A percentile compares a stretch with the other conserved stretches of the same genome.
Evolutionary conservation across 2,797 vertebrate species (phyloP).

Genomic region (Tympanoctomys barrerae): DNA sequence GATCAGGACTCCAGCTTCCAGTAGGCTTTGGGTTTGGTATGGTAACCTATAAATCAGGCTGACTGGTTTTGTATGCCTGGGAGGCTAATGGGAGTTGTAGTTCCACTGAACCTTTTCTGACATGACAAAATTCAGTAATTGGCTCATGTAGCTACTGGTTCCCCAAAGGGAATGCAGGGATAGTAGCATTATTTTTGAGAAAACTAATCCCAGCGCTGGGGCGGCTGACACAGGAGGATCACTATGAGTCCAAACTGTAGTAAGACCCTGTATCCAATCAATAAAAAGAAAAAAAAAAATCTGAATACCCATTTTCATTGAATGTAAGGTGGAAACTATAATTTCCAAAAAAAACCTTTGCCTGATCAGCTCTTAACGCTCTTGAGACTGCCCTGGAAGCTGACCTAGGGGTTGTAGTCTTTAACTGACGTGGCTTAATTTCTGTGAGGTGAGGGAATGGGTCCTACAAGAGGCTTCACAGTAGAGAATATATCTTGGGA

Average conservation of each 20-base stretch:
- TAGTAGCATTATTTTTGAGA: constrained; percentile 1
- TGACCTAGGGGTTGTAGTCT: constrained; percentile 25
- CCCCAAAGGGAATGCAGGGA: constrained; percentile 10
- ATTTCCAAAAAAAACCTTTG: constrained; percentile 15
- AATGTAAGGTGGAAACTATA: not conserved
- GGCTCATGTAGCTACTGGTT: not conserved
- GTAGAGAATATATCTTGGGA: not conserved
- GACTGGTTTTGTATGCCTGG: not conserved
- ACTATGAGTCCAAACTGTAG: too few relatives aligned
- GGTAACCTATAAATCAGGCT: not conserved
- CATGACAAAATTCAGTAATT: not conserved
- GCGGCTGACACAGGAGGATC: too few relatives aligned
- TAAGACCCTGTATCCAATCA: too few relatives aligned
- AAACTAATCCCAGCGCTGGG: not conserved
- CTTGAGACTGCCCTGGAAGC: not conserved
- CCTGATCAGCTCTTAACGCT: not conserved
- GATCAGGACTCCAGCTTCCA: not conserved
- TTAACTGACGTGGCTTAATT: constrained; percentile 11
- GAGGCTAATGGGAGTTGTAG: not conserved
- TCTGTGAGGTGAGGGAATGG: not conserved
- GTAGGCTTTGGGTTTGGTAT: not conserved
- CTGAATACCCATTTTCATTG: not conserved
- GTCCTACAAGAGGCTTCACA: not conserved
- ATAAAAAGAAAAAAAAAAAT: too few relatives aligned
- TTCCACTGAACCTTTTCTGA: constrained; percentile 34